Evolutionary conservation across 2,113 vertebrate genomes (phyloP).

Genomic region (Budorcas taxicolor): DNA sequence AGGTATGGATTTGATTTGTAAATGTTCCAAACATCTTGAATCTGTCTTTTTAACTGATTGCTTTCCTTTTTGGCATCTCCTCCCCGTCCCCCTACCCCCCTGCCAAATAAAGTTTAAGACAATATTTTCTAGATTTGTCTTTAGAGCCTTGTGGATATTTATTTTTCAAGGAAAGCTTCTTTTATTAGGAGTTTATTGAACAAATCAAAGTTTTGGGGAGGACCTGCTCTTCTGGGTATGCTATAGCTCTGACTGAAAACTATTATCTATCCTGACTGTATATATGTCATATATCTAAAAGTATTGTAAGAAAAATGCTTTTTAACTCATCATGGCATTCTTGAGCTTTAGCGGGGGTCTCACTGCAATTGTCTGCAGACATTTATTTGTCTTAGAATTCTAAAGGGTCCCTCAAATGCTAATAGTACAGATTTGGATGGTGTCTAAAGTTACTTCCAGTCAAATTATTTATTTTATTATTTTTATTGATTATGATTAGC

Average conservation of each 20-base stretch:
- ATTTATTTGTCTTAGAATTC: neutral
- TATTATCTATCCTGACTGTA: neutral
- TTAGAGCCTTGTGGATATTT: neutral
- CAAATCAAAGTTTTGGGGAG: neutral
- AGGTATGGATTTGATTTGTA: neutral
- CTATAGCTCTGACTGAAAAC: neutral
- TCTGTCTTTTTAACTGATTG: neutral
- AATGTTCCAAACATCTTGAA: neutral
- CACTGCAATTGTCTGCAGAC: neutral
- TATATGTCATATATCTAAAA: neutral
- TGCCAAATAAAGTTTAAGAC: neutral
- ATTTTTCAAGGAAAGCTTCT: neutral
- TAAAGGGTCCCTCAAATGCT: neutral
- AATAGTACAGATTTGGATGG: neutral
- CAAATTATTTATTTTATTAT: neutral
- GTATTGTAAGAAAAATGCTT: neutral
- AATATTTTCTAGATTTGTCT: constrained; percentile 13
- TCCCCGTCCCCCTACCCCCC: fast-evolving
- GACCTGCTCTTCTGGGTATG: neutral
- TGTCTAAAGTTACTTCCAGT: neutral
- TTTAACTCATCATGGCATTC: neutral
- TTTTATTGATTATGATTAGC: neutral
- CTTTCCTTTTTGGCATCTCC: neutral
- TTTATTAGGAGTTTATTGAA: constrained; percentile 5
- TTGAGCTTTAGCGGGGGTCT: neutral